phyloP scores from a whole-genome alignment of 2,113 vertebrate species.

The Hylia prasina region DNA sequence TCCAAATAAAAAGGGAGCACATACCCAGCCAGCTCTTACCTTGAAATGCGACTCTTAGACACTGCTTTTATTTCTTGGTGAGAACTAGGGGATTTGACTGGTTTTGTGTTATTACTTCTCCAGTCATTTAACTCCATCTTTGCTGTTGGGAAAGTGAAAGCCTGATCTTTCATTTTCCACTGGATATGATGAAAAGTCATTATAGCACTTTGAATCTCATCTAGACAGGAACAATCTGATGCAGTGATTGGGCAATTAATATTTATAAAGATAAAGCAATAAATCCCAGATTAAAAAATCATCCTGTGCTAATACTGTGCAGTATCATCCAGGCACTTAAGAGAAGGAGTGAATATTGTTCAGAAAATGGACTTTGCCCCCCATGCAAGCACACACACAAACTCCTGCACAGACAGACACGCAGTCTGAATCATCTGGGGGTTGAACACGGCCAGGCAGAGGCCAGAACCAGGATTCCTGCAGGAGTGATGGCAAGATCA shows the following conservation, averaged over 20 bases:
- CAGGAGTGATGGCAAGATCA: not conserved
- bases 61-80: not conserved
- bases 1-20: not conserved
- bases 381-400: not conserved
- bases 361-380: rapidly evolving
- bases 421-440: not conserved
- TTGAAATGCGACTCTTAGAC: not conserved
- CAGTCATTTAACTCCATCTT: not conserved
- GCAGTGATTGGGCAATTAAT: not conserved
- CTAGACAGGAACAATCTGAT: not conserved
- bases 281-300: not conserved
- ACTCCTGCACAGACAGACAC: not conserved
- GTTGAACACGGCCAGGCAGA: not conserved
- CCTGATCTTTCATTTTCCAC: not conserved
- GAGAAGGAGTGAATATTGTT: not conserved
- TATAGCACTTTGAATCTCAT: not conserved
- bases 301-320: not conserved
- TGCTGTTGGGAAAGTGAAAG: not conserved
- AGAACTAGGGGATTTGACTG: not conserved
- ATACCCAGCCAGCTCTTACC: not conserved
- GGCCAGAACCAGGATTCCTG: not conserved
- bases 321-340: not conserved
- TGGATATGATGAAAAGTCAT: not conserved
- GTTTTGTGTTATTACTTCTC: not conserved
- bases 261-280: not conserved